phyloP scores from a whole-genome alignment of 2,113 vertebrate genomes.

The Tachysurus fulvidraco region DNA sequence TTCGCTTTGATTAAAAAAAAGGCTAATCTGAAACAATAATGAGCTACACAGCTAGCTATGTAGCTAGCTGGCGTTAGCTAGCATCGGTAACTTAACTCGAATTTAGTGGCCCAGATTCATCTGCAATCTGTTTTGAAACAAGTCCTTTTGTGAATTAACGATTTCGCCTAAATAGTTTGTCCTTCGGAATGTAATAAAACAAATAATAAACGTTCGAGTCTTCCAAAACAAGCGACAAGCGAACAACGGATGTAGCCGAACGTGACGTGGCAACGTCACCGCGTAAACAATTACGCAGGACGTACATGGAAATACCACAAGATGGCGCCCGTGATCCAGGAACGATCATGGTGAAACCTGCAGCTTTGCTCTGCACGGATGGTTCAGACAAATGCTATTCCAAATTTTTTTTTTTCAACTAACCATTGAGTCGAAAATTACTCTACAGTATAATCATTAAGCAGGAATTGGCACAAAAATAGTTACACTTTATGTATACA shows the following conservation, averaged over 20 bases:
- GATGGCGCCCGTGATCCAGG: not conserved
- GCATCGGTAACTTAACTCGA: not conserved
- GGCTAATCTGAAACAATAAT: not conserved
- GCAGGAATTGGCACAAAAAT: not conserved
- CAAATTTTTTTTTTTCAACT: not conserved
- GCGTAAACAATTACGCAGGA: conserved; percentile 3
- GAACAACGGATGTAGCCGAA: conserved; percentile 30
- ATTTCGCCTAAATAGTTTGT: not conserved
- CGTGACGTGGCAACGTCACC: conserved; percentile 22
- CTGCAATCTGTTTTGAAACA: not conserved
- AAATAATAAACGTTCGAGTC: not conserved
- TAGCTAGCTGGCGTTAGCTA: not conserved
- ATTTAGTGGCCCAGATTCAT: not conserved
- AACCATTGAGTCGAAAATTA: not conserved
- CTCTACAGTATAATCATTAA: not conserved
- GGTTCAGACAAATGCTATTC: not conserved
- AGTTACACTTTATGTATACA: not conserved
- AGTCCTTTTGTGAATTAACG: no score
- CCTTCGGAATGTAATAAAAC: no score
- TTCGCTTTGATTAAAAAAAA: not conserved
- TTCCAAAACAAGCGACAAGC: not conserved
- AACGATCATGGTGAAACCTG: not conserved
- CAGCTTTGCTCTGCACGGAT: not conserved
- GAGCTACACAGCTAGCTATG: not conserved
- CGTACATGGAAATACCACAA: not conserved